Percentiles rank a stretch among this genome's conserved stretches.
Conservation (phyloP, 2,797 vertebrate genomes). For the Psittacula derbiana region DNA sequence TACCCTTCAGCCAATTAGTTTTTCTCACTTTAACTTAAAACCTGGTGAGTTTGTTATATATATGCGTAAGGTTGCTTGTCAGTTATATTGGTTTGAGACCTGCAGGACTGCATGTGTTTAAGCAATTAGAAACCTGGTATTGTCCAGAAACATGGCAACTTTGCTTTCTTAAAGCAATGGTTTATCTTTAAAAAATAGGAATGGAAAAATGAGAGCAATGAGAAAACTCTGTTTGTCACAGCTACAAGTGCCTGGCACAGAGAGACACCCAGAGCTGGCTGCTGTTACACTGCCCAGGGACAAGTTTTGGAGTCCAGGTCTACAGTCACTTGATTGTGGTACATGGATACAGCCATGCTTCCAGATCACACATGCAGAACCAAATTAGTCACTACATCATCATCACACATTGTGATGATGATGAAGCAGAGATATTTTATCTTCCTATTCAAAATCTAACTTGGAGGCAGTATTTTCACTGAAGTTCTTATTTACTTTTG, state of each 20-base stretch:
- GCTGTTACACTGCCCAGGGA: not conserved
- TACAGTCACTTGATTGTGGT: rapidly evolving
- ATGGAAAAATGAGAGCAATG: not conserved
- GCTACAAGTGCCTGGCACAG: not conserved
- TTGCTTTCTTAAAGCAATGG: not conserved
- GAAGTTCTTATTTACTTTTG: conserved; percentile 41
- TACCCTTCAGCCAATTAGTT: conserved; percentile 69
- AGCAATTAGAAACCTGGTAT: conserved; percentile 30
- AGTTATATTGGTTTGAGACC: conserved; percentile 21
- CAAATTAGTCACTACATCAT: not conserved
- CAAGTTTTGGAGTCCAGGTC: not conserved
- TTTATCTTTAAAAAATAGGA: not conserved
- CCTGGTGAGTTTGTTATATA: conserved; percentile 67
- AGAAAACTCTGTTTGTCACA: not conserved
- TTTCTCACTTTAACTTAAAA: conserved; percentile 72
- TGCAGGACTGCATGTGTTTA: conserved; percentile 43
- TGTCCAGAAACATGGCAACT: conserved; percentile 16
- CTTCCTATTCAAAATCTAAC: not conserved
- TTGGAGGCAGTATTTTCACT: not conserved
- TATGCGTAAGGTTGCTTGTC: conserved; percentile 38
- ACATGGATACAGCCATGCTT: rapidly evolving
- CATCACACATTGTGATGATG: not conserved
- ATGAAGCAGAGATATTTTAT: not conserved
- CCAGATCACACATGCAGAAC: rapidly evolving
- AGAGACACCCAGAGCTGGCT: not conserved